These are phyloP conservation scores for Ceratina australensis DNA, from an alignment of 1,140 invertebrate species.

Conservation along the genomic window DNA sequence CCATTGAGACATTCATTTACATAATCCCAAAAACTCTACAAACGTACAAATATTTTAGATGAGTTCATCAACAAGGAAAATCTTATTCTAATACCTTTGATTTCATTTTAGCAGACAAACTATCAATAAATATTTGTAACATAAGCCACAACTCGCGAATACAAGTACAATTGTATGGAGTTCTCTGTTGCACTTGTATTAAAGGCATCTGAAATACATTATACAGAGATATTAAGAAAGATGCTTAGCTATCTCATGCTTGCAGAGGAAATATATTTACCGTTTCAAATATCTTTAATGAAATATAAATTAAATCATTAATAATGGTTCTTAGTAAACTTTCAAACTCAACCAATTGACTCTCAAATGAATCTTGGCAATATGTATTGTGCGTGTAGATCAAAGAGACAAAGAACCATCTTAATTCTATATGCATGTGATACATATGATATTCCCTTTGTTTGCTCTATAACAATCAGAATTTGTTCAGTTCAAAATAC, in stretches of 20 bases:
- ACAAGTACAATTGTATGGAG: conserved; percentile 77
- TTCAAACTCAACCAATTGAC: conserved; percentile 65
- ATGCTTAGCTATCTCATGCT: not conserved
- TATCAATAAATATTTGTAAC: conserved; percentile 72
- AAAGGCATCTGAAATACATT: conserved; percentile 65
- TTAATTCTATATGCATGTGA: conserved; percentile 77
- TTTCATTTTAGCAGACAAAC: conserved; percentile 55
- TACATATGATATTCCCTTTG: conserved; percentile 78
- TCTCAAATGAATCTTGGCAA: conserved; percentile 49
- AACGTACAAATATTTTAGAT: conserved; percentile 10
- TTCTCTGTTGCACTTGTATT: conserved; percentile 68
- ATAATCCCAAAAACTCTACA: conserved; percentile 75
- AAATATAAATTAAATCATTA: conserved; percentile 71
- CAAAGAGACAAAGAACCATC: conserved; percentile 75
- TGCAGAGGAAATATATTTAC: conserved; percentile 53
- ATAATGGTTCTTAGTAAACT: conserved; percentile 64
- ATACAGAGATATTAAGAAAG: conserved; percentile 18
- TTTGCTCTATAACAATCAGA: conserved; percentile 64
- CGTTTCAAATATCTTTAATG: conserved; percentile 71
- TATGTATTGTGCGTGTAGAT: conserved; percentile 62
- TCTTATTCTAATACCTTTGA: conserved; percentile 61
- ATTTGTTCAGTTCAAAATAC: conserved; percentile 6
- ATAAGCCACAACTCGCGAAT: conserved; percentile 78
- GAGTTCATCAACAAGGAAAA: not conserved
- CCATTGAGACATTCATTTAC: conserved; percentile 69